phyloP scores from a whole-genome alignment of 2,888 invertebrate genomes.

The Apodemia hepburni region DNA sequence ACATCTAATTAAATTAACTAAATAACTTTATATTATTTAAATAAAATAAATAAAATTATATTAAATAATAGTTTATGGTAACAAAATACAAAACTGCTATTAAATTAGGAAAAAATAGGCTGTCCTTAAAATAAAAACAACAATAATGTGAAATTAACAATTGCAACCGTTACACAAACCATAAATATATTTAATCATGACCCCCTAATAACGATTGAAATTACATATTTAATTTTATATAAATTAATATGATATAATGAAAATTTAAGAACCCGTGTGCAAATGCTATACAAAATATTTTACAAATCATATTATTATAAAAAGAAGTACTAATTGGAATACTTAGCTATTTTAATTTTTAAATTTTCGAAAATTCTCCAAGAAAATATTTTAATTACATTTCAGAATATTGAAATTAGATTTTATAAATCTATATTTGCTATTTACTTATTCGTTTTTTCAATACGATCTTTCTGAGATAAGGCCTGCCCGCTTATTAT shows the following conservation, averaged over 20 bases:
- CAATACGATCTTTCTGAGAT: too few species aligned
- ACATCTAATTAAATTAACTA: slow-evolving; percentile 38
- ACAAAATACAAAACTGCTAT: neutral
- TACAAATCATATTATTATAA: too few species aligned
- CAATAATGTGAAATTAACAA: neutral
- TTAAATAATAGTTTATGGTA: slow-evolving; percentile 5
- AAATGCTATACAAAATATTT: neutral
- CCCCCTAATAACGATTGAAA: too few species aligned
- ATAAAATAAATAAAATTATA: slow-evolving; percentile 1
- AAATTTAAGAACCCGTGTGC: neutral
- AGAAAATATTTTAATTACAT: too few species aligned
- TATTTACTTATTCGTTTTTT: neutral
- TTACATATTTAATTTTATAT: neutral
- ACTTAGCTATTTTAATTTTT: too few species aligned
- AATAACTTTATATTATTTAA: slow-evolving; percentile 32
- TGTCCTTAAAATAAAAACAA: slow-evolving; percentile 2
- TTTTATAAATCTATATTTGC: neutral
- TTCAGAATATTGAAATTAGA: neutral
- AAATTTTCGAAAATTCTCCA: too few species aligned
- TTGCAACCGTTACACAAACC: neutral
- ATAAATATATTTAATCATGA: neutral
- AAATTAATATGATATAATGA: neutral
- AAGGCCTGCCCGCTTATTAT: too few species aligned
- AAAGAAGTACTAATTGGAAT: too few species aligned
- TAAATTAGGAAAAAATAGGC: neutral